A percentile compares a stretch with the other conserved stretches of the same genome.
These are phyloP conservation scores for Meta bourneti DNA, from an alignment of 2,888 invertebrate genomes.

Conservation along the genomic window DNA sequence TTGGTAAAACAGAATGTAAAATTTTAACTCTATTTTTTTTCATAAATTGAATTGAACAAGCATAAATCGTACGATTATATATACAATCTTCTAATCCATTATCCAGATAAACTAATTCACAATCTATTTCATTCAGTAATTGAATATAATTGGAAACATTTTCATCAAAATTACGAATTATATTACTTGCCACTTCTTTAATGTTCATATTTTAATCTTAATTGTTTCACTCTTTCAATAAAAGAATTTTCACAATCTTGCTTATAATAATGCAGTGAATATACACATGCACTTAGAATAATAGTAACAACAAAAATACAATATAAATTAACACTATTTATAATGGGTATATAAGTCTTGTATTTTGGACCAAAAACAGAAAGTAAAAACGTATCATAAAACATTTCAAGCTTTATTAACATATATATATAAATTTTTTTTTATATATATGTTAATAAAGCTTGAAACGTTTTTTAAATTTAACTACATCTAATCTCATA, in stretches of 20 bases:
- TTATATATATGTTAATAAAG: no score
- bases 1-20: slow-evolving; percentile 27
- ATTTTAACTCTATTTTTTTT: slow-evolving; percentile 32
- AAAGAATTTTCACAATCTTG: slow-evolving; percentile 61
- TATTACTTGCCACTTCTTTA: slow-evolving; percentile 15
- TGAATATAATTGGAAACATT: slow-evolving; percentile 5
- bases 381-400: slow-evolving; percentile 40
- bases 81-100: slow-evolving; percentile 19
- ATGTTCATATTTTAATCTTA: slow-evolving; percentile 46
- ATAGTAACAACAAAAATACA: slow-evolving; percentile 43
- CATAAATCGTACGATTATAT: slow-evolving; percentile 19
- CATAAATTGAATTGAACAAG: slow-evolving; percentile 36
- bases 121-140: slow-evolving; percentile 9
- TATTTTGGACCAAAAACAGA: slow-evolving; percentile 36
- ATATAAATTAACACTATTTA: slow-evolving; percentile 49
- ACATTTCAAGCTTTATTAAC: neutral
- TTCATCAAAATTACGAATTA: slow-evolving; percentile 41
- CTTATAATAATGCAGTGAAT: slow-evolving; percentile 33
- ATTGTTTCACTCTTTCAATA: slow-evolving; percentile 35
- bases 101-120: slow-evolving; percentile 34
- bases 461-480: no score
- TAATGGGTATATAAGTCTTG: slow-evolving; percentile 20
- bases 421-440: no score
- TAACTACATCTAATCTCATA: no score
- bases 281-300: slow-evolving; percentile 23